These are phyloP conservation scores for Chymomyza amoena DNA, from an alignment of 2,888 invertebrate genomes.

Conservation along the genomic window DNA sequence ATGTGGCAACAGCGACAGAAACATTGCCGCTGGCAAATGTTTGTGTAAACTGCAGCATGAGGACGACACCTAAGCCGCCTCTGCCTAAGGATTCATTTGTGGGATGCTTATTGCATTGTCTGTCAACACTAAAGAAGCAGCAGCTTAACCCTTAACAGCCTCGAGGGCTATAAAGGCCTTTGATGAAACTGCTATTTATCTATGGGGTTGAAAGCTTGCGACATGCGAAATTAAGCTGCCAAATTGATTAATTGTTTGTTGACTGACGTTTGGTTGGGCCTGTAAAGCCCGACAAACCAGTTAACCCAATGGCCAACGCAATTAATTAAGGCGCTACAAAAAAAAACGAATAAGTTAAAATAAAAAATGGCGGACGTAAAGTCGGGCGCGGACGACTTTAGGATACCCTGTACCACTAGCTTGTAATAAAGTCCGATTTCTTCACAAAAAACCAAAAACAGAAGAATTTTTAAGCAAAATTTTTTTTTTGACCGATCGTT, in stretches of 20 bases:
- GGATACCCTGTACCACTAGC: too few relatives aligned
- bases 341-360: too few relatives aligned
- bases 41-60: conserved; percentile 19
- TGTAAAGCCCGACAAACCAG: conserved; percentile 3
- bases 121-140: neutral
- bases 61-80: conserved; percentile 9
- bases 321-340: conserved; percentile 30
- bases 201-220: neutral
- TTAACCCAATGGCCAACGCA: conserved; percentile 15
- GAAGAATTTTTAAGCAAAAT: too few relatives aligned
- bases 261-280: conserved; percentile 17
- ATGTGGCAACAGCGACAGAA: conserved; percentile 18
- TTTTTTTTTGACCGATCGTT: too few relatives aligned
- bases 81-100: conserved; percentile 1
- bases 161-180: neutral
- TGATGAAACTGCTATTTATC: neutral
- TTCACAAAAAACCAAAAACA: too few relatives aligned
- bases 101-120: neutral
- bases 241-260: conserved; percentile 52
- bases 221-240: conserved; percentile 43
- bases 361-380: too few relatives aligned
- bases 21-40: conserved; percentile 31
- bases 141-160: neutral
- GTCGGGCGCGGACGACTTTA: too few relatives aligned
- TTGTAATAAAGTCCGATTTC: too few relatives aligned